Base-by-base conservation (phyloP, 2,113 vertebrate species). In the Brachyhypopomus occidentalis region DNA sequence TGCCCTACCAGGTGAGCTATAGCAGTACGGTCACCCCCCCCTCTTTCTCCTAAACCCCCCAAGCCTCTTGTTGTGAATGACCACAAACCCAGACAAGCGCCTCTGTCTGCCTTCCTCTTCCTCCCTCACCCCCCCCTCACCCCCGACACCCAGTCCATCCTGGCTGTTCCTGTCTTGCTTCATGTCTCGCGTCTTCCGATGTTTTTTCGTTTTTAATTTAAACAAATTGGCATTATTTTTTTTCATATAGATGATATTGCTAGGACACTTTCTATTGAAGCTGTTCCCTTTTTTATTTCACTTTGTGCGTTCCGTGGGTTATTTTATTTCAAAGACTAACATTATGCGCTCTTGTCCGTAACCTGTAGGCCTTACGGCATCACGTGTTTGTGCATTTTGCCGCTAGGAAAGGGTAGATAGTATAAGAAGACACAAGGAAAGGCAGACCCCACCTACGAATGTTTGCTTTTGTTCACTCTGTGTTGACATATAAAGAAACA, bases 341-440 rank as follows among this genome's bases (percentile, higher is more conserved):
- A 22, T 74, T 56, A 38, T 77, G 64, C 62, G 66, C 80, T 75
- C 85, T 52, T 84, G 86, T 82, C 82, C 86, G 83, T 77, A 84
- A 80, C 87, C 82, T 84, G 75, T 84, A 36, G 83, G 83, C 63
- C 87, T 81, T 82, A 78, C 75, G 79, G 84, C 45, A 85, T 84
- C 79, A 75, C 19, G 69, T 87, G 87, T 91, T 89, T 87, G 83
- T 87, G 77, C 84, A 87, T 87, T 87, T 74, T 89, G 86, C 86
- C 82, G 75, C 81, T 84, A 83, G 79, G 84, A 62, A 66, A 83
- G 77, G 84, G 77, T 86, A 86, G 90, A 88, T 86, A 84, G 79
- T 60, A 85, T 77, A 79, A 90, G 91, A 91, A 91, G 89, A 87
- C 90, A 93, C 90, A 91, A 92, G 88, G 88, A 89, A 81, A 78